These are phyloP conservation scores for Oreochromis tanganicae DNA, from an alignment of 2,113 vertebrate genomes.

Conservation along the genomic window DNA sequence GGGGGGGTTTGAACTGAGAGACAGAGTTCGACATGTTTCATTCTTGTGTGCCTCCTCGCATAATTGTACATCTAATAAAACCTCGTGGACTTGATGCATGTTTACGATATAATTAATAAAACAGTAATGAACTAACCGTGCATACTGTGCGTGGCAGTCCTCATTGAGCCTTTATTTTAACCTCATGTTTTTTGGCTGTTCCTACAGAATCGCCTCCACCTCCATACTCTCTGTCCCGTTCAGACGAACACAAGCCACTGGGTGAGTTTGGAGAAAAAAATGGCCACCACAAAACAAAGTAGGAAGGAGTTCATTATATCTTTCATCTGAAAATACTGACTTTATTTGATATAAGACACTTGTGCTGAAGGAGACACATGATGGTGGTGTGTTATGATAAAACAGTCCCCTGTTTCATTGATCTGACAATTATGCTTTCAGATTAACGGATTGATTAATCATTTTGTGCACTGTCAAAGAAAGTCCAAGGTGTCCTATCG, in stretches of 20 bases:
- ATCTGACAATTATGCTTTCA: neutral
- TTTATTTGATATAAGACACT: neutral
- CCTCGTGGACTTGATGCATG: neutral
- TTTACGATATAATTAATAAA: neutral
- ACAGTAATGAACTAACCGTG: neutral
- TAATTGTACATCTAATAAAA: neutral
- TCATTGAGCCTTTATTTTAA: neutral
- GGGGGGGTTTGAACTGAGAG: neutral
- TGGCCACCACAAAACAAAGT: neutral
- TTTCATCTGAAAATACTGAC: conserved; percentile 34
- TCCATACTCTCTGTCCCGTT: conserved; percentile 89
- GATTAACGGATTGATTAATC: neutral
- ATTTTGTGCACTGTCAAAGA: neutral
- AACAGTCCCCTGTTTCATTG: neutral
- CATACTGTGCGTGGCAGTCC: neutral
- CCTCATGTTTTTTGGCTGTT: neutral
- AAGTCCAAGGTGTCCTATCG: neutral
- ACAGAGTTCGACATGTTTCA: neutral
- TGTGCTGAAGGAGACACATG: neutral
- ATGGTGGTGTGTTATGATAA: neutral
- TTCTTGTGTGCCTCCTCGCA: neutral
- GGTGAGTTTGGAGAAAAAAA: conserved; percentile 73
- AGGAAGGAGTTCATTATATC: conserved; percentile 12
- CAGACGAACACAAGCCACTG: conserved; percentile 90
- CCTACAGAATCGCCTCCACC: conserved; percentile 91